Percentiles rank a stretch among this genome's conserved stretches.
Conservation (phyloP, 2,888 invertebrate species). For the Amphimallon solstitiale region DNA sequence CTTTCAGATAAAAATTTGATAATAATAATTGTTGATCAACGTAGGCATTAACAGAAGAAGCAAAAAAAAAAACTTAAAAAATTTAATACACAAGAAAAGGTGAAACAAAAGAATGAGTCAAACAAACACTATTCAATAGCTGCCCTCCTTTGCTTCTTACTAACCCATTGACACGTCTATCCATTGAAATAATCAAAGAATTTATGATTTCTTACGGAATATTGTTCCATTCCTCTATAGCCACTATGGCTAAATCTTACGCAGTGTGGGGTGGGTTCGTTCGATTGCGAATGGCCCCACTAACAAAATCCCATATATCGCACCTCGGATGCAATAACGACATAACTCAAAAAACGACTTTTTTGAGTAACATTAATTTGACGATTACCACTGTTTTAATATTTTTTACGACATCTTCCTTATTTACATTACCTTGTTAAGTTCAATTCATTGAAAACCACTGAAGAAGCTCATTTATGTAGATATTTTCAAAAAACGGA, state of each 20-base stretch:
- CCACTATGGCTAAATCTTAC: conserved; percentile 3
- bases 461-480: too few species aligned
- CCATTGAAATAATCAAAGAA: conserved; percentile 1
- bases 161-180: background rate
- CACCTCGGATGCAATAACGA: too few species aligned
- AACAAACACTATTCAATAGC: conserved; percentile 1
- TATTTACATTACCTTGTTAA: too few species aligned
- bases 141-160: conserved; percentile 1
- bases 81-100: conserved; percentile 1
- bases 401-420: too few species aligned
- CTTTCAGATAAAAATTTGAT: too few species aligned
- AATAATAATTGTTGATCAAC: background rate
- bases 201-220: conserved; percentile 14
- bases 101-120: background rate
- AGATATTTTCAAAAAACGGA: too few species aligned
- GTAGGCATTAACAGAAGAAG: background rate
- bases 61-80: too few species aligned
- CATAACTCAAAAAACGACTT: too few species aligned
- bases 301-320: conserved; percentile 8
- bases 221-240: conserved; percentile 18
- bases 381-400: too few species aligned
- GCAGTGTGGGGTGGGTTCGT: background rate
- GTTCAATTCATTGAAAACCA: too few species aligned
- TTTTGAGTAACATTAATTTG: too few species aligned
- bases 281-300: background rate